phyloP scores from a whole-genome alignment of 1,140 invertebrate species.

The Ptiloglossa arizonensis region DNA sequence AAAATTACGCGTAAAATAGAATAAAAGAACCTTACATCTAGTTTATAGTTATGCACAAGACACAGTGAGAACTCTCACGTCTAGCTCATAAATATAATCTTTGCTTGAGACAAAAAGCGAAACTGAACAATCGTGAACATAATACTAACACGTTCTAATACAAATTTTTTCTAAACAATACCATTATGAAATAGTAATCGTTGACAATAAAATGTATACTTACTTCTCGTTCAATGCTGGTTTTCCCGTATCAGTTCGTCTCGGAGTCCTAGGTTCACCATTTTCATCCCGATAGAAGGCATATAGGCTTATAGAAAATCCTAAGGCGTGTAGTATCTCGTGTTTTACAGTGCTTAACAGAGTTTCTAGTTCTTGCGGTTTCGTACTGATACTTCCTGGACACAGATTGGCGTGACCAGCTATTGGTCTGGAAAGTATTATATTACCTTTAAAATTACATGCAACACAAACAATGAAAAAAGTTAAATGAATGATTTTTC shows the following conservation, averaged over 20 bases:
- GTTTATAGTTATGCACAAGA: no score
- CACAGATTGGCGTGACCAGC: conserved; percentile 99
- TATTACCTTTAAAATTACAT: conserved; percentile 8
- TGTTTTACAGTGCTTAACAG: conserved; percentile 98
- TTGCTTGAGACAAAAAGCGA: no score
- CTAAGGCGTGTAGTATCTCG: conserved; percentile 98
- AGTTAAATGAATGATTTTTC: no score
- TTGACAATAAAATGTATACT: conserved; percentile 73
- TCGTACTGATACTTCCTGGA: conserved; percentile 96
- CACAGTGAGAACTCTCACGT: no score
- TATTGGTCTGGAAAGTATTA: conserved; percentile 90
- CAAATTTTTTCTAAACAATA: no score
- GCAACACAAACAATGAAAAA: not conserved
- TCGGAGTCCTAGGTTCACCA: conserved; percentile 91
- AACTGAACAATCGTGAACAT: no score
- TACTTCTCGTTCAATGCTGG: conserved; percentile 94
- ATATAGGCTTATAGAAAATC: conserved; percentile 97
- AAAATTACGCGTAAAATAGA: no score
- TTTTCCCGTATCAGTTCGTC: conserved; percentile 92
- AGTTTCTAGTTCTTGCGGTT: conserved; percentile 95
- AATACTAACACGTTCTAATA: no score
- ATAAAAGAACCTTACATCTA: no score
- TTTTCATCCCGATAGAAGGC: conserved; percentile 95
- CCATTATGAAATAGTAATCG: not conserved
- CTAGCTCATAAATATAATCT: no score